Evolutionary conservation across 2,888 invertebrate species (phyloP), one percentile per base, ranked within the genome.

Genomic region (Lycia hirtaria): DNA sequence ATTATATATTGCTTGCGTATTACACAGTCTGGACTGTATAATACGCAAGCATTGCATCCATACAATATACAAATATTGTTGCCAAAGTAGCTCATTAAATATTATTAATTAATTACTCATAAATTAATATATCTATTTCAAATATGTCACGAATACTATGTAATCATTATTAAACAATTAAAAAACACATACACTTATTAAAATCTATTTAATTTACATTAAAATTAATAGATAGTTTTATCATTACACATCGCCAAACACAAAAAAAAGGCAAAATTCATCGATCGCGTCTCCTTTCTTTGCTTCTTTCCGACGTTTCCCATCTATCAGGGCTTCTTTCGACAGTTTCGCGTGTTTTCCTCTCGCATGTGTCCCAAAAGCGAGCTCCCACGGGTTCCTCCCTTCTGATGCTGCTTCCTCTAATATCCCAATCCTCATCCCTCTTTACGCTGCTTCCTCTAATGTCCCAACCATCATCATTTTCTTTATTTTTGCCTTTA

Each of bases 381-480:
- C 77, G 66, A 12, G 64, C 68, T 1, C 71, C 65, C 4, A 14
- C 44, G 1, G 43, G 22, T 7, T 60, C 56, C 20, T 71, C 72
- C 19, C 57, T 60, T 51, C 64, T 52, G 30, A 61, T 24, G 45
- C 71, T 70, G 1, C 44, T 64, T 12, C 68, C 60, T 62, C 66
- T 64, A 55, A 79, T 72, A 61, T 83, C 77, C 70, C 47, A 47
- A 7, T n/a, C 47, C 5, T 61, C 56, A 20, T 70, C 70, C 20
- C 56, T 60, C 53, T 66, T 56, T 28, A 65, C 35, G 38, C 71
- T 71, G 3, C 43, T 66, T n/a, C 70, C 60, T 62, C 67, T 64
- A 52, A 80, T 74, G 60, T 84, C 77, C 70, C 78, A 80, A 26
- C 64, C 75, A 32, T 78, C 74, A 52, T 68, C 73, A 30, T 50